Evolutionary conservation across 2,888 invertebrate genomes (phyloP).

Genomic region (Gymnocheta viridis): DNA sequence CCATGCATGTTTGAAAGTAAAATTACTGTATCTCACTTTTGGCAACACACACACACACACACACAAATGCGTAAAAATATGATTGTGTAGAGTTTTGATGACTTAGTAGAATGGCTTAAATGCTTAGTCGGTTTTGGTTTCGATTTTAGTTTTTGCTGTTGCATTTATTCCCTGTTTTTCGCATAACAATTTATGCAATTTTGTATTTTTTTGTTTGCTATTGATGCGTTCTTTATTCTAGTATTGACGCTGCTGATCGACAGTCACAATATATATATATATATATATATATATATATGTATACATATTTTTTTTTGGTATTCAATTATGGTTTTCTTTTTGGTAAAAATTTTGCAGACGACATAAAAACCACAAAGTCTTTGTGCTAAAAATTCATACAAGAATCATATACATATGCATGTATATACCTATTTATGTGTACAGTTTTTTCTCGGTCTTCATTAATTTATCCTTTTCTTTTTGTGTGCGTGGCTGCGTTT

Average conservation of each 20-base stretch:
- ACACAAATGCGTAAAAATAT: not conserved
- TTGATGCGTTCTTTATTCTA: slow-evolving; percentile 30
- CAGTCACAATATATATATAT: too few species aligned
- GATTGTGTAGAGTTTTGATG: slow-evolving; percentile 46
- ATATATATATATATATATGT: too few species aligned
- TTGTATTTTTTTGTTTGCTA: slow-evolving; percentile 27
- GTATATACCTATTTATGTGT: not conserved
- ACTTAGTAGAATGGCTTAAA: slow-evolving; percentile 60
- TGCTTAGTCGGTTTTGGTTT: slow-evolving; percentile 42
- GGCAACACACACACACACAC: slow-evolving; percentile 35
- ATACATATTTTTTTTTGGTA: slow-evolving; percentile 28
- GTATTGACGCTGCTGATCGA: slow-evolving; percentile 58
- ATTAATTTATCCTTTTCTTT: slow-evolving; percentile 11
- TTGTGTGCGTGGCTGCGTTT: slow-evolving; percentile 14
- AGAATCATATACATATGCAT: not conserved
- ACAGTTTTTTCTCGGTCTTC: slow-evolving; percentile 2
- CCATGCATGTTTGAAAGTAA: slow-evolving; percentile 14
- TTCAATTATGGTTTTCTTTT: slow-evolving; percentile 4
- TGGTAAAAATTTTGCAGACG: slow-evolving; percentile 56
- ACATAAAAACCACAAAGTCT: slow-evolving; percentile 68
- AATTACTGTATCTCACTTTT: slow-evolving; percentile 51
- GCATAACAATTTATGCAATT: slow-evolving; percentile 51
- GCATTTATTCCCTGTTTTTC: slow-evolving; percentile 6
- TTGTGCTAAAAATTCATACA: slow-evolving; percentile 21
- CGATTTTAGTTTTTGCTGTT: slow-evolving; percentile 27